These are phyloP conservation scores for Otus scops DNA, from an alignment of 2,797 vertebrate species.

Conservation along the genomic window DNA sequence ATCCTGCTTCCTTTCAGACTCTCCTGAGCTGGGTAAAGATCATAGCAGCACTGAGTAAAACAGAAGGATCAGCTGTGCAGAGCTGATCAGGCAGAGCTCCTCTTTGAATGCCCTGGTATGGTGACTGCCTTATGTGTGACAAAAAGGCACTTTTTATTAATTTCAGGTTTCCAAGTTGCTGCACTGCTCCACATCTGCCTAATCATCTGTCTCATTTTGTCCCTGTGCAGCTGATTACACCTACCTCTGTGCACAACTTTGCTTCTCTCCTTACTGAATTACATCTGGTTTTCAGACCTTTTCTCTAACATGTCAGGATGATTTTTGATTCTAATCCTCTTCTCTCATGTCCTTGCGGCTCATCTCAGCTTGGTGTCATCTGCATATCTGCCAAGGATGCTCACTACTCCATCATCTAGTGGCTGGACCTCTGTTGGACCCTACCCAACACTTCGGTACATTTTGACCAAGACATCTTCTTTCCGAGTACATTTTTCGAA, in stretches of 20 bases:
- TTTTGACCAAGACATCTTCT: not conserved
- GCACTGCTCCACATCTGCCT: not conserved
- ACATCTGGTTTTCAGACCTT: not conserved
- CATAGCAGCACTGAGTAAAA: not conserved
- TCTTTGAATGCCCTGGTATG: not conserved
- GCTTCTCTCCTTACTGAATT: not conserved
- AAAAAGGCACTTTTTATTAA: conserved; percentile 3
- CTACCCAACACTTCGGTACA: not conserved
- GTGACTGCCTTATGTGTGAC: not conserved
- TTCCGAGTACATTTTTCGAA: not conserved
- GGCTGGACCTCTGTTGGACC: not conserved
- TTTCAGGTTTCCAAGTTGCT: conserved; percentile 1
- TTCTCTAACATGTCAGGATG: not conserved
- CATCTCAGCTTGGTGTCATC: not conserved
- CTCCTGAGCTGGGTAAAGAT: not conserved
- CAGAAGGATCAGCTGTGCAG: not conserved
- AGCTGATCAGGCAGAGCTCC: not conserved
- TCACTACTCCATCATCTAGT: not conserved
- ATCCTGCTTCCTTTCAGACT: not conserved
- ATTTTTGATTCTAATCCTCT: not conserved
- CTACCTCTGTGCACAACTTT: not conserved
- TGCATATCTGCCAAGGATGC: not conserved
- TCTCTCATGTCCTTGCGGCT: not conserved
- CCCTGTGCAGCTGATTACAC: not conserved
- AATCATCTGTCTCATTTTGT: not conserved